These are phyloP conservation scores for Lutjanus campechanus DNA, from an alignment of 2,797 vertebrate species.

Conservation along the genomic window DNA sequence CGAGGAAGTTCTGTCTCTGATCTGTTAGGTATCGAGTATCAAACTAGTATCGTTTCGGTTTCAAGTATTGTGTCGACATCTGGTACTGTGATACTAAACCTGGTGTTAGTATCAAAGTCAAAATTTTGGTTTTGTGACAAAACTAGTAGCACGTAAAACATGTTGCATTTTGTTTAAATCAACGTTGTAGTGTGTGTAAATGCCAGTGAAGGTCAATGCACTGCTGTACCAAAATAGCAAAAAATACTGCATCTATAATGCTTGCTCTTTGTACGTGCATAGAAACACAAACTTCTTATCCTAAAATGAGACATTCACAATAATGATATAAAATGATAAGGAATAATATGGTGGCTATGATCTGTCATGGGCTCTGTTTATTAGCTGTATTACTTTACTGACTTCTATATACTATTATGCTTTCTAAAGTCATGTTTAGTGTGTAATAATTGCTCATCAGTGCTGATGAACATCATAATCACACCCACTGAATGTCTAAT, in stretches of 20 bases:
- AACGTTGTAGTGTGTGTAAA: neutral
- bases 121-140: too few species aligned
- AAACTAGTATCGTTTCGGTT: too few species aligned
- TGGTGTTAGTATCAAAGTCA: too few species aligned
- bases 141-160: too few species aligned
- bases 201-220: neutral
- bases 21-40: too few species aligned
- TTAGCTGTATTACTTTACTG: neutral
- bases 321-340: neutral
- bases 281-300: too few species aligned
- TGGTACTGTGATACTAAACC: too few species aligned
- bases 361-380: neutral
- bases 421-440: slow-evolving; percentile 10
- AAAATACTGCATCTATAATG: neutral
- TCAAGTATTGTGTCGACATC: too few species aligned
- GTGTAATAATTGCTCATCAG: slow-evolving; percentile 27
- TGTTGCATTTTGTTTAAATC: neutral
- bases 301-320: too few species aligned
- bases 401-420: neutral
- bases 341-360: neutral
- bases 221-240: neutral
- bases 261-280: neutral
- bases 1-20: too few species aligned
- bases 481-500: slow-evolving; percentile 10
- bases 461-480: slow-evolving; percentile 18